Percentiles rank a stretch among this genome's conserved stretches.
Evolutionary conservation across 2,113 vertebrate genomes (phyloP).

Genomic region (Xiphorhynchus elegans): DNA sequence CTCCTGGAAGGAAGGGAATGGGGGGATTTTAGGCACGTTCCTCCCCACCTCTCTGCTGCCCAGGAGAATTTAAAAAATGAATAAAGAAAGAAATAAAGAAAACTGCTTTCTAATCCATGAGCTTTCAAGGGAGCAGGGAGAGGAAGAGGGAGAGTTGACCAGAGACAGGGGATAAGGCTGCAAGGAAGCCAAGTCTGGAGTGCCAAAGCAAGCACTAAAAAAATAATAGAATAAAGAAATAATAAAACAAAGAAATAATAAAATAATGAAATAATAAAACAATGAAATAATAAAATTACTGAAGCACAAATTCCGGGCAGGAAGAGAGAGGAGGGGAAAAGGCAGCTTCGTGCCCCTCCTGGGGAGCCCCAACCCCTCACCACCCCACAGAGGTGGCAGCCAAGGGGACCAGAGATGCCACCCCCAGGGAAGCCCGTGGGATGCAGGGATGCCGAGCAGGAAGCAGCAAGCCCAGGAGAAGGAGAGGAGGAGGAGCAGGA

Average conservation of each 20-base stretch:
- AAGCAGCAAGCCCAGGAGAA: not conserved
- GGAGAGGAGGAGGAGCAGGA: slow-evolving; percentile 47
- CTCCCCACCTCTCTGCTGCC: not conserved
- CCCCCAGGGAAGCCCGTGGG: not conserved
- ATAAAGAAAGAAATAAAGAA: not conserved
- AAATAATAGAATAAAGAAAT: not conserved
- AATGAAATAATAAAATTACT: not conserved
- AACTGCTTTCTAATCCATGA: not conserved
- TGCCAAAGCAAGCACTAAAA: slow-evolving; percentile 1
- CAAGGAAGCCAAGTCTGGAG: not conserved
- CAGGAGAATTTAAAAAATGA: not conserved
- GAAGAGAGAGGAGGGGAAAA: not conserved
- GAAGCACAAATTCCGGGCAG: not conserved
- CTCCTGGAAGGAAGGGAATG: no score
- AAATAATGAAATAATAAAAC: not conserved
- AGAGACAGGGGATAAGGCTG: not conserved
- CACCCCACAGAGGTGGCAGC: not conserved
- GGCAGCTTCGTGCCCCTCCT: not conserved
- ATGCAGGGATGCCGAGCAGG: not conserved
- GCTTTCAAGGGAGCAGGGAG: not conserved
- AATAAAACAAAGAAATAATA: not conserved
- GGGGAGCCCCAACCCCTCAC: not conserved
- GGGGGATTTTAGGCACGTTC: not conserved
- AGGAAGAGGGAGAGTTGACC: not conserved
- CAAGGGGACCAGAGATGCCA: not conserved